These are phyloP conservation scores for Gila orcuttii DNA, from an alignment of 2,113 vertebrate genomes.

Conservation along the genomic window DNA sequence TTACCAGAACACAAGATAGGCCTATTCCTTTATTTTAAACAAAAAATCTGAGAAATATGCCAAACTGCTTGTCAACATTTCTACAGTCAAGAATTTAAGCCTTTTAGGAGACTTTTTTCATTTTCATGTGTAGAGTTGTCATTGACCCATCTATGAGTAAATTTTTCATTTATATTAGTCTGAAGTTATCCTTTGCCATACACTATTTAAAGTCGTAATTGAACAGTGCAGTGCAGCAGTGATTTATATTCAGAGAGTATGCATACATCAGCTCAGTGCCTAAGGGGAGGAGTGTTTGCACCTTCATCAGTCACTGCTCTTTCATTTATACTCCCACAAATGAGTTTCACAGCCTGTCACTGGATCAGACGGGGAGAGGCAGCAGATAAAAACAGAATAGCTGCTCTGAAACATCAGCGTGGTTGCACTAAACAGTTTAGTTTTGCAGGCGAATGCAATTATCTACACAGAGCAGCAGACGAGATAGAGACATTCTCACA, in stretches of 20 bases:
- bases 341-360: conserved; percentile 70
- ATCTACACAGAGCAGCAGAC: conserved; percentile 11
- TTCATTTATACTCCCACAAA: conserved; percentile 70
- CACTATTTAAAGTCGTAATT: too few relatives aligned
- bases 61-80: too few relatives aligned
- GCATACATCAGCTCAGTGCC: conserved; percentile 15
- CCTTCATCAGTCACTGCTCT: conserved; percentile 65
- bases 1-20: too few relatives aligned
- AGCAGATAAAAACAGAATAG: conserved; percentile 66
- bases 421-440: conserved; percentile 32
- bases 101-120: too few relatives aligned
- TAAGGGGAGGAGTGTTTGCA: conserved; percentile 64
- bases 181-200: too few relatives aligned
- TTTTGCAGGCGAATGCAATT: conserved; percentile 7
- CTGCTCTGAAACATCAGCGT: conserved; percentile 61
- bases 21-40: too few relatives aligned
- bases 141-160: not conserved
- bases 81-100: too few relatives aligned
- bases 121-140: too few relatives aligned
- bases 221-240: conserved; percentile 18
- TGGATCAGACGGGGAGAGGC: conserved; percentile 67
- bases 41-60: too few relatives aligned
- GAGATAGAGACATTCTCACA: conserved; percentile 45
- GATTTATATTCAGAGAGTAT: conserved; percentile 42
- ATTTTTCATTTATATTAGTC: not conserved